These are phyloP conservation scores for Microhierax caerulescens DNA, from an alignment of 2,797 vertebrate species.

Conservation along the genomic window DNA sequence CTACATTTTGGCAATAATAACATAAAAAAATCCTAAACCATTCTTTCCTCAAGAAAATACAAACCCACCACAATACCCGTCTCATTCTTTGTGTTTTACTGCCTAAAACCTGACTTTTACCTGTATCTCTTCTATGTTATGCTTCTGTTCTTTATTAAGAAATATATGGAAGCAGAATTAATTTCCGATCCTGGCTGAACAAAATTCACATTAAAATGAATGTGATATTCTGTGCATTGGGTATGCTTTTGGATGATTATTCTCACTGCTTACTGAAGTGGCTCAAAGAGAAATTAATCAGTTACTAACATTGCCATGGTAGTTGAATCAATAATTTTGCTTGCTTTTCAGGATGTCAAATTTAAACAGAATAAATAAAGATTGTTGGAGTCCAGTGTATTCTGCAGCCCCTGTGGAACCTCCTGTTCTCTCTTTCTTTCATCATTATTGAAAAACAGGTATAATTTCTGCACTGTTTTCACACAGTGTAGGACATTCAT, in stretches of 20 bases:
- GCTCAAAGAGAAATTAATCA: neutral
- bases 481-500: neutral
- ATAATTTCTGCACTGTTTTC: neutral
- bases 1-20: neutral
- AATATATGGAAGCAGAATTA: neutral
- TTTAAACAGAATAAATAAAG: slow-evolving; percentile 44
- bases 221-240: neutral
- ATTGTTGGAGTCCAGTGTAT: neutral
- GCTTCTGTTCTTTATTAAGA: neutral
- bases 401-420: neutral
- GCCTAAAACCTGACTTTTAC: neutral
- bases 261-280: neutral
- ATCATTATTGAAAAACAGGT: neutral
- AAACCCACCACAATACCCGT: neutral
- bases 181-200: neutral
- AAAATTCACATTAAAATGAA: neutral
- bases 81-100: neutral
- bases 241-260: neutral
- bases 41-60: neutral
- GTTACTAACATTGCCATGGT: neutral
- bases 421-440: neutral
- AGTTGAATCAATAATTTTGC: neutral
- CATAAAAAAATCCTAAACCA: neutral
- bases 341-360: neutral
- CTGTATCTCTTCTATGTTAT: neutral